Percentiles rank a stretch among this genome's conserved stretches.
Conservation (phyloP, 92 coral and sea anemone species). For the Epizoanthus illoricatus region DNA sequence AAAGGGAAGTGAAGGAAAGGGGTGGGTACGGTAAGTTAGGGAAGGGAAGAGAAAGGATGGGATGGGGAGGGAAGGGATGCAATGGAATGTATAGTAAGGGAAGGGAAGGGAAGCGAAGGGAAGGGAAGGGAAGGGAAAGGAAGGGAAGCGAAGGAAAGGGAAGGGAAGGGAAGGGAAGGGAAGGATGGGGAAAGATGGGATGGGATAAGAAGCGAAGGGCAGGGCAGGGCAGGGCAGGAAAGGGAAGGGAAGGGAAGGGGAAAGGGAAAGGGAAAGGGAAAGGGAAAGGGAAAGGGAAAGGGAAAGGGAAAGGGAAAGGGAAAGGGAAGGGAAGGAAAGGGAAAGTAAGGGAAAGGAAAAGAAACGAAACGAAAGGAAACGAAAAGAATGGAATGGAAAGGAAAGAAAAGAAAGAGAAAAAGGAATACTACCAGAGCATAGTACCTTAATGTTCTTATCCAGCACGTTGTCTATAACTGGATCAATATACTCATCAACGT, state of each 20-base stretch:
- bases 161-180: not conserved
- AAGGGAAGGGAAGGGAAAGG: not conserved
- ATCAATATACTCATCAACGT: slow-evolving; percentile 94
- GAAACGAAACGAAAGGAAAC: not conserved
- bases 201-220: not conserved
- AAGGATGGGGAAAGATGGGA: no score
- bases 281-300: not conserved
- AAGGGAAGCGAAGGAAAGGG: no score
- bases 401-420: no score
- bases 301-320: no score
- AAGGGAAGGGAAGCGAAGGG: not conserved
- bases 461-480: slow-evolving; percentile 97
- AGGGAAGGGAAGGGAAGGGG: no score
- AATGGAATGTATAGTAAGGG: no score
- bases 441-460: slow-evolving; percentile 84
- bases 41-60: not conserved
- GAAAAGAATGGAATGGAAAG: no score
- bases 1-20: not conserved
- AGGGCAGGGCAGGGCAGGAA: not conserved
- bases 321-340: not conserved
- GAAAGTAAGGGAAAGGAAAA: not conserved
- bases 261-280: not conserved
- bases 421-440: no score
- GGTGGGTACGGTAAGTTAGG: not conserved
- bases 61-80: not conserved